A percentile compares a stretch with the other conserved stretches of the same genome.
Conservation (phyloP, 2,113 vertebrate species). For the Craseonycteris thonglongyai region DNA sequence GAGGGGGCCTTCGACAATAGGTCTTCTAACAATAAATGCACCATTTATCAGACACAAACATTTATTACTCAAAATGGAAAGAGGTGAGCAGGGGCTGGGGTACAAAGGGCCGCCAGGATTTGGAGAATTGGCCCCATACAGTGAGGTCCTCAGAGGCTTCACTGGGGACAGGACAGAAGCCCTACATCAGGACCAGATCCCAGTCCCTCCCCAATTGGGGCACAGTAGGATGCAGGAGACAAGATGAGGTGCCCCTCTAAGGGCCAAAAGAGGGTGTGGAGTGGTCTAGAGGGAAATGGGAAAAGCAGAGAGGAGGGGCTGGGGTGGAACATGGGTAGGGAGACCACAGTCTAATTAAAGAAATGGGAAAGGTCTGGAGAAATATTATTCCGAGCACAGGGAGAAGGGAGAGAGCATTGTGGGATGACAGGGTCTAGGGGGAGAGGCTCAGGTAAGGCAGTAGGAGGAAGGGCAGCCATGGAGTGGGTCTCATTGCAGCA, state of each 20-base stretch:
- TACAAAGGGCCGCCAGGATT: background rate
- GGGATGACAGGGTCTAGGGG: background rate
- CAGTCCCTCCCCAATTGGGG: background rate
- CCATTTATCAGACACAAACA: background rate
- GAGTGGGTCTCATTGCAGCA: constrained; percentile 41
- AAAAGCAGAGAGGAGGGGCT: background rate
- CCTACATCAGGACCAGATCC: background rate
- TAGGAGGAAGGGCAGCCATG: background rate
- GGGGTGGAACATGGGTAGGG: background rate
- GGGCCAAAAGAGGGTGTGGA: background rate
- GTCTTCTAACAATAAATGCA: background rate
- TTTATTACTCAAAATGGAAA: constrained; percentile 56
- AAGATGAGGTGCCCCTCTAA: background rate
- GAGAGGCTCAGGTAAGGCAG: background rate
- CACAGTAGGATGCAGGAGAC: background rate
- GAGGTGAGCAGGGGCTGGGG: background rate
- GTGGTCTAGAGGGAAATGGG: background rate
- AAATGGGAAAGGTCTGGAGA: background rate
- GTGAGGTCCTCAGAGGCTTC: background rate
- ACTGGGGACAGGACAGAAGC: background rate
- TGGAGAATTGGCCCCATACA: background rate
- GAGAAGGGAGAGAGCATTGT: background rate
- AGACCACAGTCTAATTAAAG: background rate
- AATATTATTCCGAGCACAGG: background rate
- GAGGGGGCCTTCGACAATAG: background rate